These are phyloP conservation scores for Phrynosoma platyrhinos DNA, from an alignment of 2,113 vertebrate genomes.

Conservation along the genomic window DNA sequence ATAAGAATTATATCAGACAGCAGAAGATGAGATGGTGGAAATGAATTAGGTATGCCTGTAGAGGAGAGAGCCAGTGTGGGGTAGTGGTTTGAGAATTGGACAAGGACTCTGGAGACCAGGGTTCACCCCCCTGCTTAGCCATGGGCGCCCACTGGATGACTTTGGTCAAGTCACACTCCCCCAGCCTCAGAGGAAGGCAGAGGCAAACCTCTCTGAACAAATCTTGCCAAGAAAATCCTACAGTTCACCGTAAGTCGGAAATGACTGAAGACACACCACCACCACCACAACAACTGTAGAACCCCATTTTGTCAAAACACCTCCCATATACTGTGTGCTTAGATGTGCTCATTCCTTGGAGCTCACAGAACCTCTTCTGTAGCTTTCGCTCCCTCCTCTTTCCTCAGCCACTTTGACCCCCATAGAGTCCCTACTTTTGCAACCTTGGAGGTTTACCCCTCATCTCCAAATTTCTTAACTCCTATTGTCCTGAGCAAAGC, in stretches of 20 bases:
- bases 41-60: neutral
- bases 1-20: neutral
- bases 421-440: neutral
- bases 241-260: too few relatives aligned
- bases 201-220: too few relatives aligned
- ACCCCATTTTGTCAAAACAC: neutral
- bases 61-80: neutral
- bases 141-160: too few relatives aligned
- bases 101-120: neutral
- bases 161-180: too few relatives aligned
- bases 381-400: neutral
- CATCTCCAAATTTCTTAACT: neutral
- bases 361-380: neutral
- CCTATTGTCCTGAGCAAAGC: constrained; percentile 8
- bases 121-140: neutral
- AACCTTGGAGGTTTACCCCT: neutral
- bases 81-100: neutral
- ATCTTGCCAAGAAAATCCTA: too few relatives aligned
- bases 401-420: neutral
- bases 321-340: neutral
- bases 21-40: neutral
- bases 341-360: neutral
- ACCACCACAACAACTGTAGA: neutral
- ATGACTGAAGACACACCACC: too few relatives aligned
- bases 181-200: too few relatives aligned